phyloP scores from a whole-genome alignment of 2,888 invertebrate species.

The Ganaspis brasiliensis region DNA sequence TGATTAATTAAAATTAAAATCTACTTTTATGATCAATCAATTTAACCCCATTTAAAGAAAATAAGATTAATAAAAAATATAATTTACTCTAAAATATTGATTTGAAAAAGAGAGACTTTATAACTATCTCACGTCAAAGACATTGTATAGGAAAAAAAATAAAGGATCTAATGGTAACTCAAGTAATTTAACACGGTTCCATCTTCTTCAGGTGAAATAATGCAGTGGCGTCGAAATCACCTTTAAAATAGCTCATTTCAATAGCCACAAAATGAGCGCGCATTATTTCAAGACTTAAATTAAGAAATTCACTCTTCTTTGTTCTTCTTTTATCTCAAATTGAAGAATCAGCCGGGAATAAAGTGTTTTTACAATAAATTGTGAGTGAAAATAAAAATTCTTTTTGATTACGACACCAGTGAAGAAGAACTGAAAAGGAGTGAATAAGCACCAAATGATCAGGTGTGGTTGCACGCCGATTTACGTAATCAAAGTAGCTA shows the following conservation, averaged over 20 bases:
- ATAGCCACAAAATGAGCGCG: not conserved
- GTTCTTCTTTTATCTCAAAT: not conserved
- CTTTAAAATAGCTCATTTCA: conserved; percentile 9
- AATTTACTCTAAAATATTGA: no score
- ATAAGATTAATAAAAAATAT: no score
- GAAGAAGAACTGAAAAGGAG: not conserved
- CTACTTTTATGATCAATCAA: no score
- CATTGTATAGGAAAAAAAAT: not conserved
- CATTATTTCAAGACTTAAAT: not conserved
- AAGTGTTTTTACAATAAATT: conserved; percentile 6
- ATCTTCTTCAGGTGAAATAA: conserved; percentile 1
- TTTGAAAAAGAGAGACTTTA: no score
- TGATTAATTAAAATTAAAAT: no score
- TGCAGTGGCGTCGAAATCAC: conserved; percentile 10
- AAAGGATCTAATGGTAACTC: not conserved
- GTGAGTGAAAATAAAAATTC: not conserved
- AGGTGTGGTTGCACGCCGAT: conserved; percentile 13
- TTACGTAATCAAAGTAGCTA: not conserved
- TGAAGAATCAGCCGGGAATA: not conserved
- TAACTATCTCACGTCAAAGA: not conserved
- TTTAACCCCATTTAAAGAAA: no score
- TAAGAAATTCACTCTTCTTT: not conserved
- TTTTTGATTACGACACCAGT: not conserved
- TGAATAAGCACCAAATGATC: conserved; percentile 8
- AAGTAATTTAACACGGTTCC: conserved; percentile 12